Evolutionary conservation across 2,888 invertebrate genomes (phyloP), one percentile per base, ranked within the genome.

Genomic region (Pristionchus arcanus): DNA sequence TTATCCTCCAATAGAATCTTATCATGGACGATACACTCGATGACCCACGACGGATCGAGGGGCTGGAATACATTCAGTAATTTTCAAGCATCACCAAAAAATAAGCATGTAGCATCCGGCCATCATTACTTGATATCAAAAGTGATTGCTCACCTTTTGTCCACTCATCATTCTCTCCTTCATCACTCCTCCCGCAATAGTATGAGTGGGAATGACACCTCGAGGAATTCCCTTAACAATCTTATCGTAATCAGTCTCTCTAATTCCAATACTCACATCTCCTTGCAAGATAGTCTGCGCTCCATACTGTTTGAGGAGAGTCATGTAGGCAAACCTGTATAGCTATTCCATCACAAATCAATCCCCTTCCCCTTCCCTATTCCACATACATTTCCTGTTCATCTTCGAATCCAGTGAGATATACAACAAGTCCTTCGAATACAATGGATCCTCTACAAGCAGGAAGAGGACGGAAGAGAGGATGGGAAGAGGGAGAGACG

Each of bases 391-490:
- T 49, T 55, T 83, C 83, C 28, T 55, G 53, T 83, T 83, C 83
- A 21, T 83, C n/a, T 16, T 42, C 28, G 59, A 89, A 89, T 34
- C 34, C 77, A 16, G n/a, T 4, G 28, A 89, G 34, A n/a, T 28
- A 66, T 34, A 89, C 59, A 21, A 87, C 71, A 31, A 71, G 42
- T 31, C 53, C 71, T 15, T 87, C 34, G 87, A 87, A 87, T 21
- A 87, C n/a, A 19, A 2, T 28, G 11, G 87, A 87, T 49, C 49
- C 42, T 34, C 53, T 37, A 31, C 68, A 68, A 34, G 89, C 89
- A 37, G 89, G 89, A 28, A 89, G 53, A 28, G 89, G 89, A n/a
- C 89, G 74, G 59, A 55, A 89, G 37, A 89, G 77, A n/a, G 89
- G 89, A 81, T 89, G 89, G 31, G 59, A 31, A 34, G 77, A 55